These are phyloP conservation scores for Hylia prasina DNA, from an alignment of 2,113 vertebrate species.

Conservation along the genomic window DNA sequence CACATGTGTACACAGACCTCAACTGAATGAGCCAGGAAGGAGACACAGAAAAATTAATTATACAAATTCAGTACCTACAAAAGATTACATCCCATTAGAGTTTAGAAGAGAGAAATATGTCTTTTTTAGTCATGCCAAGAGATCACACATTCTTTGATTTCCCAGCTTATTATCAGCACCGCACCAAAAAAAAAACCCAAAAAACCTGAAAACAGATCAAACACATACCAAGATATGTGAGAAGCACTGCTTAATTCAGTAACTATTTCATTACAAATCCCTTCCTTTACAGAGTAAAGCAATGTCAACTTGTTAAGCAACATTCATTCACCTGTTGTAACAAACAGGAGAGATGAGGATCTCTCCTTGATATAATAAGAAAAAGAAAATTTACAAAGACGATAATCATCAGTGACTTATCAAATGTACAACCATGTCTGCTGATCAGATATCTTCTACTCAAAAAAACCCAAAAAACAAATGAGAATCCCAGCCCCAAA, in stretches of 20 bases:
- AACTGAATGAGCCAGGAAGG: not conserved
- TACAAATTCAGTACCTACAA: not conserved
- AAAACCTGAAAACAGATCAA: not conserved
- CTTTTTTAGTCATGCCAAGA: not conserved
- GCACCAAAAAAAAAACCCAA: not conserved
- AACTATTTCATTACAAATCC: not conserved
- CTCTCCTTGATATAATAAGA: not conserved
- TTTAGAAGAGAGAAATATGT: not conserved
- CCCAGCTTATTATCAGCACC: not conserved
- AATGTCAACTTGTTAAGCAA: not conserved
- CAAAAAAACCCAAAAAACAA: not conserved
- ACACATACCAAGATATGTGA: not conserved
- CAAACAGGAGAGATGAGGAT: not conserved
- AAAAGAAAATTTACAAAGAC: not conserved
- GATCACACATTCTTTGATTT: not conserved
- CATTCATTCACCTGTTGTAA: not conserved
- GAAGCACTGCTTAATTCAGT: not conserved
- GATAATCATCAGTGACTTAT: not conserved
- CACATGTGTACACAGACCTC: not conserved
- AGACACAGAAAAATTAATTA: not conserved
- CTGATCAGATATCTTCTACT: not conserved
- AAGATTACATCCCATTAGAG: not conserved
- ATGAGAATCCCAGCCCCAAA: not conserved
- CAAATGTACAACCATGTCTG: not conserved
- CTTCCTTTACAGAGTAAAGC: not conserved